phyloP scores from a whole-genome alignment of 2,797 vertebrate genomes.

The Hypotaenidia philippensis region DNA sequence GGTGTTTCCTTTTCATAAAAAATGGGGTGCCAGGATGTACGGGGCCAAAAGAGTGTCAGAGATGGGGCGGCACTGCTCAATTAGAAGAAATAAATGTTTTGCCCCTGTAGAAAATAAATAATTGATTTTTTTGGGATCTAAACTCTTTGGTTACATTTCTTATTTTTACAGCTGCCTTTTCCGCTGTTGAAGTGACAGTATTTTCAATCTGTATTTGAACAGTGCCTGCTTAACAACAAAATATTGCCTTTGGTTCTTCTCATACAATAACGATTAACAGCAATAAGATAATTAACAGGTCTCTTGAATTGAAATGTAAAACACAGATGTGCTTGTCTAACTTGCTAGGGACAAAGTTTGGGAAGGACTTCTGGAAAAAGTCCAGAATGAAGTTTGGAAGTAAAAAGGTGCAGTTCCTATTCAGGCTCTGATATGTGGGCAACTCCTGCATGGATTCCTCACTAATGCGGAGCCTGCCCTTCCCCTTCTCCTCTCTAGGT shows the following conservation, averaged over 20 bases:
- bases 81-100: not conserved
- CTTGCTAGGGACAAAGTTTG: not conserved
- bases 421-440: not conserved
- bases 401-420: not conserved
- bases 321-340: not conserved
- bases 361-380: not conserved
- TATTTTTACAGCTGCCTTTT: not conserved
- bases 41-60: not conserved
- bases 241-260: not conserved
- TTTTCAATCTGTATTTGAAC: not conserved
- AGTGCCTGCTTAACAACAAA: not conserved
- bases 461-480: not conserved
- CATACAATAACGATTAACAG: not conserved
- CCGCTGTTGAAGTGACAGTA: not conserved
- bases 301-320: not conserved
- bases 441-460: not conserved
- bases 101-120: too few species aligned
- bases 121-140: not conserved
- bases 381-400: not conserved
- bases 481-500: not conserved
- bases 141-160: not conserved
- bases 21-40: not conserved
- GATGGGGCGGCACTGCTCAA: not conserved
- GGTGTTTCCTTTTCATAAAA: not conserved
- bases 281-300: not conserved